Percentiles rank a stretch among this genome's conserved stretches.
Conservation (phyloP, 1,140 invertebrate species). For the Drosophila prosaltans region DNA sequence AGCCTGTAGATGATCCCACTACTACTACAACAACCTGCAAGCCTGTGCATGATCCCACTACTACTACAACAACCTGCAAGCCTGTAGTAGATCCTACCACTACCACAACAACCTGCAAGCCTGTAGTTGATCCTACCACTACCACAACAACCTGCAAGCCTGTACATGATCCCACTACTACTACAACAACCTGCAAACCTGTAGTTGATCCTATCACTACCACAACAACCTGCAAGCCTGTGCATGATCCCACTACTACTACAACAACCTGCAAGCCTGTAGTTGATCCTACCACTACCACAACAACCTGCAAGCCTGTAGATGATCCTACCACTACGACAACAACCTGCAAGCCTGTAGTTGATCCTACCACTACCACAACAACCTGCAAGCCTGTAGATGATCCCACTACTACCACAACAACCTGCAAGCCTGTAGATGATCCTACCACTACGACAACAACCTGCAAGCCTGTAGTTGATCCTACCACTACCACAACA, state of each 20-base stretch:
- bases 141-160: background rate
- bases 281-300: background rate
- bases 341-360: background rate
- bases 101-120: background rate
- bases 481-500: background rate
- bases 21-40: background rate
- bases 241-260: background rate
- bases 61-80: background rate
- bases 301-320: background rate
- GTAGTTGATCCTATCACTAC: background rate
- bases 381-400: too few species aligned
- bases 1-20: background rate
- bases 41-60: background rate
- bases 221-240: background rate
- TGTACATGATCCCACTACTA: background rate
- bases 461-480: too few species aligned
- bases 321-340: background rate
- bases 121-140: too few species aligned
- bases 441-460: background rate
- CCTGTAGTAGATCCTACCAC: too few species aligned
- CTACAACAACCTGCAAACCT: background rate
- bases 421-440: too few species aligned
- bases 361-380: background rate
- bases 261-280: background rate
- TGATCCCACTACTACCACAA: background rate